Base-by-base conservation (phyloP, 1,140 invertebrate species). In the Polyergus mexicanus region DNA sequence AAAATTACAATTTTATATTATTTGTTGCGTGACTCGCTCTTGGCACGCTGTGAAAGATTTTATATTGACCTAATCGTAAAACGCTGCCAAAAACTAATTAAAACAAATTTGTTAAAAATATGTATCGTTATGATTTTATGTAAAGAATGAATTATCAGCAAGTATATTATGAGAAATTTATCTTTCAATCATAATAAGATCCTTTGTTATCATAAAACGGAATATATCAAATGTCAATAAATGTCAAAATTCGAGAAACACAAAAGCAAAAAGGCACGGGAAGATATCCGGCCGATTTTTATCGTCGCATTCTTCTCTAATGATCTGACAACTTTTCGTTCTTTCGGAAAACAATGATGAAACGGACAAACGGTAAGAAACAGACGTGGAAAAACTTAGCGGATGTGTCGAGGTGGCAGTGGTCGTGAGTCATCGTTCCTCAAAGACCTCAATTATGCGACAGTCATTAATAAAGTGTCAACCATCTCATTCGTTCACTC, bases 391-490 rank as follows among this genome's bases (percentile, higher is more conserved):
- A 88, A 85, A 77, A 84, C 54, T 85, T 87, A 60, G 54, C 28
- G 32, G 72, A 80, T 74, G 81, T 86, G 88, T 62, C 74, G 32
- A 80, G 8, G 4, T 32, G 32, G 3, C 32, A 86, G 76, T 83
- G 60, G 58, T 54, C 58, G 11, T 35, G 28, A 5, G 25, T 32
- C 78, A 62, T 35, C 71, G 77, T 72, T 51, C 76, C 41, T 72
- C 63, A 54, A 81, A 88, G 56, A 76, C 58, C 84, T 76, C 76
- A 88, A 89, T 89, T 83, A 77, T 65, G 76, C 71, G 78, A 69
- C 87, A 10, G 54, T 89, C 87, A 77, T 89, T 89, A 51, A 51
- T 51, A 89, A 89, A 66, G 28, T 72, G 44, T 60, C 63, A 81
- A 80, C 35, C n/a, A 51, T 66, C 84, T 71, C 56, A 19, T 25